These are phyloP conservation scores for Drosophila hydei DNA, from an alignment of 1,140 invertebrate genomes.

Conservation along the genomic window DNA sequence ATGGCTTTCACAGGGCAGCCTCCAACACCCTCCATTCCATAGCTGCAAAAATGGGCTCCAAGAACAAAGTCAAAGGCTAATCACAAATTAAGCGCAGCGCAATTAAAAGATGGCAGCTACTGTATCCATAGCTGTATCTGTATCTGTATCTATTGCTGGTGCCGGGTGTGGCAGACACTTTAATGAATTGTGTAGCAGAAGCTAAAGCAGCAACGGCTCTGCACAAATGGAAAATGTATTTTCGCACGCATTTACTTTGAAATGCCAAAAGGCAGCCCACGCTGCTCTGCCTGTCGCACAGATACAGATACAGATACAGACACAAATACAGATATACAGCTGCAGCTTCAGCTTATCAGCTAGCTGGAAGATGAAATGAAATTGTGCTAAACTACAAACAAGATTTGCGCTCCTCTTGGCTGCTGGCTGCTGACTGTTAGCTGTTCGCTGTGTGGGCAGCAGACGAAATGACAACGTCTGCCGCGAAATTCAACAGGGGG, in stretches of 20 bases:
- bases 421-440: not conserved
- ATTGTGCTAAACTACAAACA: slow-evolving; percentile 79
- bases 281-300: slow-evolving; percentile 38
- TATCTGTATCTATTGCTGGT: slow-evolving; percentile 14
- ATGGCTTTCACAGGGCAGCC: slow-evolving; percentile 48
- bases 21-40: not conserved
- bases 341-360: slow-evolving; percentile 56
- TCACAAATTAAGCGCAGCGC: slow-evolving; percentile 75
- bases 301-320: too few relatives aligned
- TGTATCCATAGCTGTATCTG: slow-evolving; percentile 30
- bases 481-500: not conserved
- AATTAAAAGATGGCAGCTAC: slow-evolving; percentile 61
- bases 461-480: slow-evolving; percentile 42
- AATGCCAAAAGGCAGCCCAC: slow-evolving; percentile 46
- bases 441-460: slow-evolving; percentile 36
- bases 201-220: slow-evolving; percentile 5
- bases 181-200: slow-evolving; percentile 40
- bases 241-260: slow-evolving; percentile 64
- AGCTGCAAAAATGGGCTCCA: slow-evolving; percentile 3
- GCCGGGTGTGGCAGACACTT: slow-evolving; percentile 58
- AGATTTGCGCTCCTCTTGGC: slow-evolving; percentile 51
- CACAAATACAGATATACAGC: not conserved
- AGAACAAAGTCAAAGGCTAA: slow-evolving; percentile 74
- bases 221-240: slow-evolving; percentile 60
- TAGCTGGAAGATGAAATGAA: slow-evolving; percentile 68